phyloP scores from a whole-genome alignment of 2,113 vertebrate species.

The Amblyornis subalaris region DNA sequence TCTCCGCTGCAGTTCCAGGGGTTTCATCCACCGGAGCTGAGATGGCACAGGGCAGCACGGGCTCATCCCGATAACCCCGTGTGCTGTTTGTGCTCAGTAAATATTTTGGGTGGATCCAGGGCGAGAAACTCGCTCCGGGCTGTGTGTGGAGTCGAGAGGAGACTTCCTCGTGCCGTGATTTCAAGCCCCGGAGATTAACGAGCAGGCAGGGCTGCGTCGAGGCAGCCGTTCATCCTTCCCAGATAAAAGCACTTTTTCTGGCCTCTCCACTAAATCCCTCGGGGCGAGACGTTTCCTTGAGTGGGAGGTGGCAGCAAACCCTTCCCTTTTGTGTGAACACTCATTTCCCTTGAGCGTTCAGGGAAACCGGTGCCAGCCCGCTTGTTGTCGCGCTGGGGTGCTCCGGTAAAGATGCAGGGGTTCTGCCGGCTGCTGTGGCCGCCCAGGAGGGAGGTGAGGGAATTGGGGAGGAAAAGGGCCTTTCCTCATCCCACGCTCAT shows the following conservation, averaged over 20 bases:
- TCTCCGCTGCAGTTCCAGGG: rapidly evolving
- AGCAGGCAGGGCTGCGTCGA: not conserved
- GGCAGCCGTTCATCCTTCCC: rapidly evolving
- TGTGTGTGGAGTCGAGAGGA: not conserved
- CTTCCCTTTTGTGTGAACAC: not conserved
- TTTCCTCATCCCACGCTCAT: not conserved
- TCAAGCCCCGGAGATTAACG: not conserved
- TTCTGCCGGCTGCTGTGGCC: not conserved
- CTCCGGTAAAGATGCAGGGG: not conserved
- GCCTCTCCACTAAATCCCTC: not conserved
- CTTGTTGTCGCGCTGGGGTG: rapidly evolving
- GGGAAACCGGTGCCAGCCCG: not conserved
- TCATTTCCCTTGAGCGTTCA: not conserved
- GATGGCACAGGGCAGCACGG: rapidly evolving
- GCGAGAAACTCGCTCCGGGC: rapidly evolving
- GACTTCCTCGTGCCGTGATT: not conserved
- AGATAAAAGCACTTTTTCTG: not conserved
- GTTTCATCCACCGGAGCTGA: rapidly evolving
- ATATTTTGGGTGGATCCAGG: not conserved
- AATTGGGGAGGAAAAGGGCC: not conserved
- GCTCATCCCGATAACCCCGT: rapidly evolving
- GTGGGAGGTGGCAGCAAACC: rapidly evolving
- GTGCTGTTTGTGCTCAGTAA: not conserved
- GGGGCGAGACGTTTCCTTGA: not conserved
- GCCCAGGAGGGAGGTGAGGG: rapidly evolving